Evolutionary conservation across 2,888 invertebrate genomes (phyloP).

Genomic region (Leucophora obtusa): DNA sequence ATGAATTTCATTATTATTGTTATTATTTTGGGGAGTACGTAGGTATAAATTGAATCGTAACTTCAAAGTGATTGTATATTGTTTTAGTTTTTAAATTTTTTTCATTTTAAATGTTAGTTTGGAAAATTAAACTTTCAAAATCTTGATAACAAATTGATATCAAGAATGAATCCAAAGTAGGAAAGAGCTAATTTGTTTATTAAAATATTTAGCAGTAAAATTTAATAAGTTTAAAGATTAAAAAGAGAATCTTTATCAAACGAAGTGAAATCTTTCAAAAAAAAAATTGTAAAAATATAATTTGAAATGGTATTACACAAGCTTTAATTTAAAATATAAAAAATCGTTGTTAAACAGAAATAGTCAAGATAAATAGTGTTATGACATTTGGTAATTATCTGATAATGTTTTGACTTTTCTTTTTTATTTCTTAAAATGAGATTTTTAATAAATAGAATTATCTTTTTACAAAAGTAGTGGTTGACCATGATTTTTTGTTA

Average conservation of each 20-base stretch:
- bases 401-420: background rate
- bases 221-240: slow-evolving; percentile 4
- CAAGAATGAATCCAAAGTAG: background rate
- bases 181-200: background rate
- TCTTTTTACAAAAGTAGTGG: too few species aligned
- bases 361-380: background rate
- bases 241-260: slow-evolving; percentile 1
- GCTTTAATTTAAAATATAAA: background rate
- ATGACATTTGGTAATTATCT: background rate
- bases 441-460: background rate
- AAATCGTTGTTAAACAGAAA: background rate
- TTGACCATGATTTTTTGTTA: too few species aligned
- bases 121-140: background rate
- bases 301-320: background rate
- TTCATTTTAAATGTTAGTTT: background rate
- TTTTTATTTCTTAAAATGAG: background rate
- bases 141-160: slow-evolving; percentile 16
- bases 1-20: slow-evolving; percentile 22
- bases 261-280: background rate
- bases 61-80: background rate
- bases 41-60: slow-evolving; percentile 20
- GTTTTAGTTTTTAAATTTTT: background rate
- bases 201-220: slow-evolving; percentile 9
- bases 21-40: background rate
- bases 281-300: too few species aligned